Evolutionary conservation across 1,140 invertebrate species (phyloP).

Genomic region (Chymomyza costata): DNA sequence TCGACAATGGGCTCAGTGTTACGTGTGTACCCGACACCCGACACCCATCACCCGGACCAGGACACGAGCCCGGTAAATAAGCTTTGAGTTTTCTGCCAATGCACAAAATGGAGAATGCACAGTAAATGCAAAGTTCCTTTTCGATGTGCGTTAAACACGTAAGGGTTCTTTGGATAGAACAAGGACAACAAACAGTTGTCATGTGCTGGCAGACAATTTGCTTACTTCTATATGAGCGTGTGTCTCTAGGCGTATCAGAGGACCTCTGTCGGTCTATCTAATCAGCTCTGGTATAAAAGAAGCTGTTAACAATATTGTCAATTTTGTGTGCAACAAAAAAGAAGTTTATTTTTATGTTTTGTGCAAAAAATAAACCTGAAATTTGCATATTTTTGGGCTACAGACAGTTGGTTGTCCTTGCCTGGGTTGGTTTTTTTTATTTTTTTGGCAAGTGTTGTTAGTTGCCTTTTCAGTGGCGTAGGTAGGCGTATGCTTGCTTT

Average conservation of each 20-base stretch:
- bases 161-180: conserved; percentile 22
- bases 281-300: conserved; percentile 60
- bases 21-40: too few species aligned
- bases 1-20: too few species aligned
- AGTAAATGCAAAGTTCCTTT: conserved; percentile 24
- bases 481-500: conserved; percentile 5
- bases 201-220: too few species aligned
- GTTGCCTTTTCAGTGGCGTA: conserved; percentile 32
- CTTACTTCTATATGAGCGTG: conserved; percentile 1
- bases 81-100: conserved; percentile 52
- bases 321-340: conserved; percentile 27
- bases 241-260: too few species aligned
- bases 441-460: conserved; percentile 11
- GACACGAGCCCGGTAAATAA: conserved; percentile 42
- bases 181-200: conserved; percentile 19
- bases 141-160: conserved; percentile 45
- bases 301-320: conserved; percentile 70
- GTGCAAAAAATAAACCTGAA: conserved; percentile 37
- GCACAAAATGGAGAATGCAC: conserved; percentile 36
- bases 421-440: conserved; percentile 1
- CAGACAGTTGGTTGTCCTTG: too few species aligned
- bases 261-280: conserved; percentile 37
- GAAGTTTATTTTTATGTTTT: conserved; percentile 1
- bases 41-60: too few species aligned
- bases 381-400: conserved; percentile 65